Evolutionary conservation across 1,140 invertebrate species (phyloP).

Genomic region (Bombus sylvicola): DNA sequence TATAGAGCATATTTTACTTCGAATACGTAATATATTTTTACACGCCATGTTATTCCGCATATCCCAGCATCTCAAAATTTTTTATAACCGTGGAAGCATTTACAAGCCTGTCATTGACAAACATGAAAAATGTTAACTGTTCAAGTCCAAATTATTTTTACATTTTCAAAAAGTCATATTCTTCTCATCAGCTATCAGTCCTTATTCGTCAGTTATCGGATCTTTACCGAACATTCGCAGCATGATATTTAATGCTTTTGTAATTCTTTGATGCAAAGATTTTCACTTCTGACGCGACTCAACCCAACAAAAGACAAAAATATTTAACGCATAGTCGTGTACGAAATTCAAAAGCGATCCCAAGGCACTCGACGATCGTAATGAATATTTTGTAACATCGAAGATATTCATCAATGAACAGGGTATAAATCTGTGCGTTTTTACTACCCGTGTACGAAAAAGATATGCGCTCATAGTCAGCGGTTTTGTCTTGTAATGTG

Average conservation of each 20-base stretch:
- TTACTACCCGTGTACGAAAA: slow-evolving; percentile 1
- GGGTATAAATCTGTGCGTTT: slow-evolving; percentile 15
- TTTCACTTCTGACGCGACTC: not conserved
- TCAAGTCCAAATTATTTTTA: not conserved
- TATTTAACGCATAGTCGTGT: not conserved
- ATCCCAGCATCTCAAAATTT: not conserved
- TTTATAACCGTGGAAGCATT: not conserved
- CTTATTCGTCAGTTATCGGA: too few species aligned
- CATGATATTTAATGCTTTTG: too few species aligned
- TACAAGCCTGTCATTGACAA: not conserved
- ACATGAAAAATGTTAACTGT: not conserved
- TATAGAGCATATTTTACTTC: too few species aligned
- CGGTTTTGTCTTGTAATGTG: slow-evolving; percentile 23
- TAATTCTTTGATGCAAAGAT: not conserved
- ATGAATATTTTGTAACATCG: slow-evolving; percentile 4
- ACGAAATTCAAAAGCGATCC: not conserved
- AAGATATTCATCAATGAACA: not conserved
- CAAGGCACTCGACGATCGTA: not conserved
- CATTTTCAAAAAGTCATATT: not conserved
- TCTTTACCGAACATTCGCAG: not conserved
- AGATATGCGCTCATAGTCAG: not conserved
- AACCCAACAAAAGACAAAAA: not conserved
- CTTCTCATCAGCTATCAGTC: not conserved
- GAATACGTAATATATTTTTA: too few species aligned
- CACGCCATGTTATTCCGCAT: too few species aligned